Base-by-base conservation (phyloP, 2,888 invertebrate genomes). In the Chironomus riparius region DNA sequence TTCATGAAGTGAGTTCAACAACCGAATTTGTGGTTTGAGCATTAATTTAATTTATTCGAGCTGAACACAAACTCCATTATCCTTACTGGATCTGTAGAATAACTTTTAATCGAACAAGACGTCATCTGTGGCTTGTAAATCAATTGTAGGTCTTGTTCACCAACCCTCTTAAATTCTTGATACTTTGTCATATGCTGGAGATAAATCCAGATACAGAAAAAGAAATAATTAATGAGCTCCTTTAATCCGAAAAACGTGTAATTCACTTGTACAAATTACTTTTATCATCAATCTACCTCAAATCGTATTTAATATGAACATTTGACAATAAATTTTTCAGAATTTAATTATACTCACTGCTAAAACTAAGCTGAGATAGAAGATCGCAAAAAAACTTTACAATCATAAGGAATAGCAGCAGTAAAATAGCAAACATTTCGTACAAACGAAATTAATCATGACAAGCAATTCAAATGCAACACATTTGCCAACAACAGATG, bases 401-500 rank as follows among this genome's bases (percentile, higher is more conserved):
- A 38, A 38, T 38, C 10, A 56, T 56, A n/a, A 56, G 18, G 13
- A 50, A 50, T n/a, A 50, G 13, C 50, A 50, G 13, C 50, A 13
- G 2, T 15, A 18, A n/a, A 56, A 18, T 18, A 56, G 18, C 56
- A 56, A 56, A 13, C 12, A 65, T 18, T 13, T 65, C 65, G 22
- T 13, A 24, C 24, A 15, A 62, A n/a, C 72, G 61, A 47, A 47
- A 74, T n/a, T 21, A 74, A 74, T 47, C 74, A 74, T 74, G 74
- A 68, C 74, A 74, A 74, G 74, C 68, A 68, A 74, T 68, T 65
- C 74, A 22, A 74, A 68, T 68, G 68, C 74, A 68, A 28, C 38
- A 18, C 47, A n/a, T 28, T 28, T 28, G 28, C 38, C 38, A 38
- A 38, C 38, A 47, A 13, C 47, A 28, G 74, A 74, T 22, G 65